A percentile compares a stretch with the other conserved stretches of the same genome.
These are phyloP conservation scores for Megaceryle torquata DNA, from an alignment of 2,113 vertebrate genomes.

Conservation along the genomic window DNA sequence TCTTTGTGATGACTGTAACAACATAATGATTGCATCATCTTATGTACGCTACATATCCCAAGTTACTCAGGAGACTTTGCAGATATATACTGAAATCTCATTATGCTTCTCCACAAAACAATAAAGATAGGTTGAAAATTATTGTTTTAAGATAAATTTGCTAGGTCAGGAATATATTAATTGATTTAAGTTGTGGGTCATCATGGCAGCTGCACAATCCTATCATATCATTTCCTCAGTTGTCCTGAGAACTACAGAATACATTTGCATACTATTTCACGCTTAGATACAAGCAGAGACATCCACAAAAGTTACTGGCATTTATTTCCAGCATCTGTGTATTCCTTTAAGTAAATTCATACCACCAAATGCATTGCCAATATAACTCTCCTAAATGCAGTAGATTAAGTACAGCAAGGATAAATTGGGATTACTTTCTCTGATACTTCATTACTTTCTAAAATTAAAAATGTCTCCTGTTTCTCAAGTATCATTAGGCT, in stretches of 20 bases:
- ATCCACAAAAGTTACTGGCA: constrained; percentile 5
- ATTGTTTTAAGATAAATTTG: neutral
- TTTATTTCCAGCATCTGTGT: neutral
- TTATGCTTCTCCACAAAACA: constrained; percentile 6
- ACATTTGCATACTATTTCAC: constrained; percentile 30
- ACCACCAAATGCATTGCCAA: neutral
- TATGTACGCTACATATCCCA: neutral
- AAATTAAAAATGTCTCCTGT: constrained; percentile 30
- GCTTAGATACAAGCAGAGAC: neutral
- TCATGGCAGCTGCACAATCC: neutral
- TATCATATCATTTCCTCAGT: constrained; percentile 3
- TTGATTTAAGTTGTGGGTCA: constrained; percentile 7
- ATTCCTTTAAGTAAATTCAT: constrained; percentile 2
- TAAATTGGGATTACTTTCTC: constrained; percentile 17
- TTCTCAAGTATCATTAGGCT: constrained; percentile 33
- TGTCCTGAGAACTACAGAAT: constrained; percentile 46
- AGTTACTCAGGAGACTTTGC: neutral
- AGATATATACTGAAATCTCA: neutral
- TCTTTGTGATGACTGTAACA: constrained; percentile 3
- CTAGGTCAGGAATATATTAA: neutral
- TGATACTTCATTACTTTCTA: constrained; percentile 32
- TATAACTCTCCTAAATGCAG: neutral
- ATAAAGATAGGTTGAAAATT: neutral
- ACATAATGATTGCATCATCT: neutral
- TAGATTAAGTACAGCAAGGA: neutral